Conservation (phyloP, 2,113 vertebrate species). For the Tylochromis polylepis region DNA sequence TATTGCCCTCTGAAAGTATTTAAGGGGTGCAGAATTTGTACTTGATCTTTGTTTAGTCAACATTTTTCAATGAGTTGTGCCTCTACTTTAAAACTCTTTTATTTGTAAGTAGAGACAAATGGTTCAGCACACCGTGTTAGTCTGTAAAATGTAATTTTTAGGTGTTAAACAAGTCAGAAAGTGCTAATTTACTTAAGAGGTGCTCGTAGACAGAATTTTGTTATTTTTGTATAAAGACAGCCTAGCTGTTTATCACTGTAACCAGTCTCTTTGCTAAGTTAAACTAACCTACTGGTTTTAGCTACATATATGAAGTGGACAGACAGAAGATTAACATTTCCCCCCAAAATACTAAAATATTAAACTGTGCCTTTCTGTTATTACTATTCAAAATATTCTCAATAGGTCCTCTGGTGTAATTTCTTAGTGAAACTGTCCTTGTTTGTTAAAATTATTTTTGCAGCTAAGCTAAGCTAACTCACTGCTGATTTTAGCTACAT, state of each 20-base stretch:
- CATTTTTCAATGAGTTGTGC: neutral
- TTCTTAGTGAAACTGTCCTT: no score
- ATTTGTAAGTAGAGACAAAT: neutral
- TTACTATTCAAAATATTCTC: no score
- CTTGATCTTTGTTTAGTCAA: neutral
- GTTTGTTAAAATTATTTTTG: no score
- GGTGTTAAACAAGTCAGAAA: neutral
- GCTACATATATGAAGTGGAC: neutral
- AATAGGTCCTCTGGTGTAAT: no score
- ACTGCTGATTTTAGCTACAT: no score
- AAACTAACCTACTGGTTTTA: neutral
- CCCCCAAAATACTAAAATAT: neutral
- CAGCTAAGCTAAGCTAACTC: no score
- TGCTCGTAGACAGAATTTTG: neutral
- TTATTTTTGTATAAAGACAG: neutral
- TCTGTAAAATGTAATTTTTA: neutral
- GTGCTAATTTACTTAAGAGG: neutral
- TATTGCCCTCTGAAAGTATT: neutral
- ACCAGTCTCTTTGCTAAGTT: neutral
- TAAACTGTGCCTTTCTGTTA: neutral
- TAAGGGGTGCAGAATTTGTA: neutral
- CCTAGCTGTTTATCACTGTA: fast-evolving
- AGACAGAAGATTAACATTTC: neutral
- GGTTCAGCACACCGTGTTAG: neutral
- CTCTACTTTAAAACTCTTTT: neutral